Conservation (phyloP, 2,888 invertebrate genomes). For the Lobophora halterata region DNA sequence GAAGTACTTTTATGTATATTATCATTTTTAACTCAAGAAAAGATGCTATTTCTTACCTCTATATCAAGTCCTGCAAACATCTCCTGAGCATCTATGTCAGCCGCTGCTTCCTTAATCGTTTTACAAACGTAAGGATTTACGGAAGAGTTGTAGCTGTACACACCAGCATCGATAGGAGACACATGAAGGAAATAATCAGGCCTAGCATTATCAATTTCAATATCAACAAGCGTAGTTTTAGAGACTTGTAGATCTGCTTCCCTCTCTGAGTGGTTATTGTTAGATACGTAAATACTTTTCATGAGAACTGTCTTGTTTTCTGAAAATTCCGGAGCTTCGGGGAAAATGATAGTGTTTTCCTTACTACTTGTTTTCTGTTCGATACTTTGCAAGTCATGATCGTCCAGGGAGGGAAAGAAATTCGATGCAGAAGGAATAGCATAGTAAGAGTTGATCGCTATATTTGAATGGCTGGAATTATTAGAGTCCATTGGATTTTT, state of each 20-base stretch:
- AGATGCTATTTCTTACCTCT: slow-evolving; percentile 46
- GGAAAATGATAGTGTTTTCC: slow-evolving; percentile 41
- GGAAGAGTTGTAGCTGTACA: slow-evolving; percentile 44
- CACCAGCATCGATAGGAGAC: slow-evolving; percentile 28
- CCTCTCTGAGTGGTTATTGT: slow-evolving; percentile 16
- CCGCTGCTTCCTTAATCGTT: slow-evolving; percentile 35
- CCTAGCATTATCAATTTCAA: slow-evolving; percentile 41
- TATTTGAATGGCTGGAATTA: slow-evolving; percentile 1
- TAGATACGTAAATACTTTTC: slow-evolving; percentile 38
- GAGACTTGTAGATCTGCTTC: not conserved
- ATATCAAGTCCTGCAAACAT: slow-evolving; percentile 56
- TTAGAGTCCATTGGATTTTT: not conserved
- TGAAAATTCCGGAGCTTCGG: slow-evolving; percentile 26
- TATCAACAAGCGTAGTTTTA: slow-evolving; percentile 25
- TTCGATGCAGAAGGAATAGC: slow-evolving; percentile 43
- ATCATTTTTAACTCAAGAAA: not conserved
- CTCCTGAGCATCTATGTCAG: slow-evolving; percentile 56
- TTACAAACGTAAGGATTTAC: slow-evolving; percentile 41
- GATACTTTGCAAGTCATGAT: slow-evolving; percentile 36
- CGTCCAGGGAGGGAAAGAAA: slow-evolving; percentile 50
- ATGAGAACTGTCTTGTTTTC: slow-evolving; percentile 36
- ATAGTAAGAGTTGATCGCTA: slow-evolving; percentile 39
- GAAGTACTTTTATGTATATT: no score
- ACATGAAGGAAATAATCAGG: slow-evolving; percentile 54
- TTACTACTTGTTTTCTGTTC: slow-evolving; percentile 36